These are phyloP conservation scores for Uloborus plumipes DNA, from an alignment of 2,888 invertebrate genomes.

Conservation along the genomic window DNA sequence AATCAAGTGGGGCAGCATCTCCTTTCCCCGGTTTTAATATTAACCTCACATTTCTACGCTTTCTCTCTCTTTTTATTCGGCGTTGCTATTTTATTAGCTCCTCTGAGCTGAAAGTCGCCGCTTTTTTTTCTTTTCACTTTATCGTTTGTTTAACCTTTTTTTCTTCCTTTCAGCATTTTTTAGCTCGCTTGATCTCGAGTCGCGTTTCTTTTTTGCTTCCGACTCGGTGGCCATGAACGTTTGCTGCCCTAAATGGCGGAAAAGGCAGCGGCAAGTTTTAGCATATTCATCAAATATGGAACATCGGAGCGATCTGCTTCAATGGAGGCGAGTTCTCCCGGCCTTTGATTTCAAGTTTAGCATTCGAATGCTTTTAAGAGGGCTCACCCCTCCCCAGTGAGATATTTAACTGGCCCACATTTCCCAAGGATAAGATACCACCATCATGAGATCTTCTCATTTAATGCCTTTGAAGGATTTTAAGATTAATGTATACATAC, in stretches of 20 bases:
- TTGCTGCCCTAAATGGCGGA: slow-evolving; percentile 15
- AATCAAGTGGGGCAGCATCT: background rate
- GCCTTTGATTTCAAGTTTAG: slow-evolving; percentile 40
- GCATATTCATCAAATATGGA: slow-evolving; percentile 61
- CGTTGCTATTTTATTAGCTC: slow-evolving; percentile 33
- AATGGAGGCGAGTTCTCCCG: slow-evolving; percentile 11
- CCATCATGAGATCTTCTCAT: too few species aligned
- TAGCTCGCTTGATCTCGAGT: slow-evolving; percentile 35
- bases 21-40: slow-evolving; percentile 47
- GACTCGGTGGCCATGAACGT: slow-evolving; percentile 45
- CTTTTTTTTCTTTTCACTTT: slow-evolving; percentile 53
- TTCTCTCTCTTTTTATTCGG: slow-evolving; percentile 39
- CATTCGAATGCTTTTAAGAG: slow-evolving; percentile 38
- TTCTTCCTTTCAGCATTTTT: slow-evolving; percentile 56
- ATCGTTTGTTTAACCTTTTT: slow-evolving; percentile 46
- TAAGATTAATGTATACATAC: too few species aligned
- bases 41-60: slow-evolving; percentile 61
- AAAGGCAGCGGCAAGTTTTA: slow-evolving; percentile 27
- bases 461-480: too few species aligned
- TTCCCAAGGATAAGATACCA: too few species aligned
- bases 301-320: slow-evolving; percentile 44
- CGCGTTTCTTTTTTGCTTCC: slow-evolving; percentile 27
- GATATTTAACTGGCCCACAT: too few species aligned
- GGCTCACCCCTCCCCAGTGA: too few species aligned
- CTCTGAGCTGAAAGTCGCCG: slow-evolving; percentile 13